A percentile compares a stretch with the other conserved stretches of the same genome.
phyloP scores from a whole-genome alignment of 2,888 invertebrate species.

The Seira sanloemensis region DNA sequence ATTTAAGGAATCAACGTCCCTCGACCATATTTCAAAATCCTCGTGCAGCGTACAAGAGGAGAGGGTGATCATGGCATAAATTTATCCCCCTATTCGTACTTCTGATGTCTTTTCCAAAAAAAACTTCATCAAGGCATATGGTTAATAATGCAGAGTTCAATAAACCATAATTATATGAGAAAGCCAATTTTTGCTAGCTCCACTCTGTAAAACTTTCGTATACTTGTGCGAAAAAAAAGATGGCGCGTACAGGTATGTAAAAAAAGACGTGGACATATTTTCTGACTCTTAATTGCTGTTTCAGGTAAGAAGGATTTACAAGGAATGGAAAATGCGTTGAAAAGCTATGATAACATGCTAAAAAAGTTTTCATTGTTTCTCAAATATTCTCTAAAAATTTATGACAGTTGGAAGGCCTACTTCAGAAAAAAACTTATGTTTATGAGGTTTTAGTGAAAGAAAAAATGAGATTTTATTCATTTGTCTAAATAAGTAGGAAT shows the following conservation, averaged over 20 bases:
- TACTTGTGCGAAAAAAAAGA: background rate
- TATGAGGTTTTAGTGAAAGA: background rate
- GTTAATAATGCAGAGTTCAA: conserved; percentile 12
- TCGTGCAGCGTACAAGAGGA: background rate
- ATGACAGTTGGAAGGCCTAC: background rate
- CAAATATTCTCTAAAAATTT: conserved; percentile 10
- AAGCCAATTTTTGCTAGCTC: no score
- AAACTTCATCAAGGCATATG: background rate
- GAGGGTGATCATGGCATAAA: background rate
- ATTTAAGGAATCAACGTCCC: no score
- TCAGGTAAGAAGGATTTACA: conserved; percentile 15
- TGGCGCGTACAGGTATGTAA: background rate
- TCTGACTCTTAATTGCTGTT: background rate
- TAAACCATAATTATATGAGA: conserved; percentile 17
- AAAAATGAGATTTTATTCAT: background rate
- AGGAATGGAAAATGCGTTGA: background rate
- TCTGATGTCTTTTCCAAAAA: background rate
- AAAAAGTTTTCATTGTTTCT: background rate
- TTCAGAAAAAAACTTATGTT: background rate
- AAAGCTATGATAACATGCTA: conserved; percentile 6
- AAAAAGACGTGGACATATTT: background rate
- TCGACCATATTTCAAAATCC: background rate
- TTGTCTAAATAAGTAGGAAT: background rate
- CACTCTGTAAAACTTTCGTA: background rate
- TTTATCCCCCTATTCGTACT: background rate